A percentile compares a stretch with the other conserved stretches of the same genome.
Evolutionary conservation across 2,888 invertebrate genomes (phyloP).

Genomic region (Brenthis ino): DNA sequence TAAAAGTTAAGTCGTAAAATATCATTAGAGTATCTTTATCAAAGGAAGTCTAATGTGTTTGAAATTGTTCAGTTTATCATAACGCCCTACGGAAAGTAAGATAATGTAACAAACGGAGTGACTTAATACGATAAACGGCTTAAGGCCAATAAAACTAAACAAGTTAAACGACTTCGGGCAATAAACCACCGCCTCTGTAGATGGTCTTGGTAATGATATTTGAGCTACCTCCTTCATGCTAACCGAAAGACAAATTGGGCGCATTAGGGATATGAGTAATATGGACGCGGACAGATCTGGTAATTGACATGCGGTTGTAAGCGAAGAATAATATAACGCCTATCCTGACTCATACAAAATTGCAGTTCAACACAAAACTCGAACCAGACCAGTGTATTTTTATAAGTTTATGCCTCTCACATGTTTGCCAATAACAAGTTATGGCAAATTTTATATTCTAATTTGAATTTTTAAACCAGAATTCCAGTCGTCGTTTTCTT

Average conservation of each 20-base stretch:
- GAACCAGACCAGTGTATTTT: slow-evolving; percentile 26
- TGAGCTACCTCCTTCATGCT: slow-evolving; percentile 45
- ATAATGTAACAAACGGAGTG: slow-evolving; percentile 61
- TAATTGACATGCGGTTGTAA: slow-evolving; percentile 57
- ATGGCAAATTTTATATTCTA: slow-evolving; percentile 43
- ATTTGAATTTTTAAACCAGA: slow-evolving; percentile 44
- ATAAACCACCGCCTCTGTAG: slow-evolving; percentile 62
- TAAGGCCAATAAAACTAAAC: slow-evolving; percentile 75
- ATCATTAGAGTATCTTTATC: slow-evolving; percentile 16
- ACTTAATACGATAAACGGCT: slow-evolving; percentile 77
- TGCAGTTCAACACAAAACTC: slow-evolving; percentile 21
- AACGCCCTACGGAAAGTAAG: slow-evolving; percentile 61
- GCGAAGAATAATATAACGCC: slow-evolving; percentile 47
- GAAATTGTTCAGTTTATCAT: slow-evolving; percentile 67
- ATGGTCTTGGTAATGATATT: slow-evolving; percentile 57
- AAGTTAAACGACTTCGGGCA: slow-evolving; percentile 67
- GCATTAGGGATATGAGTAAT: slow-evolving; percentile 48
- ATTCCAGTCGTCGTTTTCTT: slow-evolving; percentile 33
- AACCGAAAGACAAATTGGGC: slow-evolving; percentile 44
- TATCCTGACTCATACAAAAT: slow-evolving; percentile 27
- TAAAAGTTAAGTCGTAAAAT: neutral
- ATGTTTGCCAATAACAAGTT: slow-evolving; percentile 40
- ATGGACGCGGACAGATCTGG: slow-evolving; percentile 34
- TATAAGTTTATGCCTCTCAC: slow-evolving; percentile 44
- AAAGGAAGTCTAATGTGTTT: slow-evolving; percentile 45